Conservation (phyloP, 1,140 invertebrate species). For the Orussus abietinus region DNA sequence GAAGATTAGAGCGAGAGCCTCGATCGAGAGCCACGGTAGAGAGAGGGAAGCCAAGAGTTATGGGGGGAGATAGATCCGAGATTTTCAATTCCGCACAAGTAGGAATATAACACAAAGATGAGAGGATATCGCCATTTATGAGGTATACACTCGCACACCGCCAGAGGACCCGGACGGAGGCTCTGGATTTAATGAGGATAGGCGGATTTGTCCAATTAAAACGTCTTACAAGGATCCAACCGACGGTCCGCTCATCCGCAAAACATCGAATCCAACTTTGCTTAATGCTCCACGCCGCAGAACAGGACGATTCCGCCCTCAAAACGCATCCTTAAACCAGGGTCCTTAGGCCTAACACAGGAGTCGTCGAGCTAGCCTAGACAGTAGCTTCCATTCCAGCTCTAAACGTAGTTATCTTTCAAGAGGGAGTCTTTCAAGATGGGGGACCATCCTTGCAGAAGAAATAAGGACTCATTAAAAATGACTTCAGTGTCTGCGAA, state of each 20-base stretch:
- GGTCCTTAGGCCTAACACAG: neutral
- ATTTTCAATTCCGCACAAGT: slow-evolving; percentile 41
- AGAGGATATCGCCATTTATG: slow-evolving; percentile 31
- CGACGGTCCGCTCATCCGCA: slow-evolving; percentile 41
- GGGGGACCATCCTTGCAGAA: too few species aligned
- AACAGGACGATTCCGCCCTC: neutral
- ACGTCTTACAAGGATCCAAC: slow-evolving; percentile 54
- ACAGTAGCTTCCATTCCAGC: too few species aligned
- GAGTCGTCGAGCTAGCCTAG: too few species aligned
- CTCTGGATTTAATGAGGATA: slow-evolving; percentile 55
- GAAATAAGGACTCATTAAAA: too few species aligned
- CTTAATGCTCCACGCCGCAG: slow-evolving; percentile 31
- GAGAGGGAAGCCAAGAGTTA: slow-evolving; percentile 18
- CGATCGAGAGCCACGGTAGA: slow-evolving; percentile 20
- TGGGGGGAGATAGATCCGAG: slow-evolving; percentile 21
- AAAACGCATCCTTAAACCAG: neutral
- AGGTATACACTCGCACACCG: slow-evolving; percentile 12
- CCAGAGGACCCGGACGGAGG: slow-evolving; percentile 17
- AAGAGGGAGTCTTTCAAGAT: too few species aligned
- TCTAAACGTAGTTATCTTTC: slow-evolving; percentile 2
- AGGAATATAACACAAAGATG: slow-evolving; percentile 44
- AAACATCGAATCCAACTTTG: slow-evolving; percentile 47
- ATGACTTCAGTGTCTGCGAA: too few species aligned
- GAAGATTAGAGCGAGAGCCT: slow-evolving; percentile 29
- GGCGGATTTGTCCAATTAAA: slow-evolving; percentile 58